These are phyloP conservation scores for Girardinichthys multiradiatus DNA, from an alignment of 2,113 vertebrate genomes.

Conservation along the genomic window DNA sequence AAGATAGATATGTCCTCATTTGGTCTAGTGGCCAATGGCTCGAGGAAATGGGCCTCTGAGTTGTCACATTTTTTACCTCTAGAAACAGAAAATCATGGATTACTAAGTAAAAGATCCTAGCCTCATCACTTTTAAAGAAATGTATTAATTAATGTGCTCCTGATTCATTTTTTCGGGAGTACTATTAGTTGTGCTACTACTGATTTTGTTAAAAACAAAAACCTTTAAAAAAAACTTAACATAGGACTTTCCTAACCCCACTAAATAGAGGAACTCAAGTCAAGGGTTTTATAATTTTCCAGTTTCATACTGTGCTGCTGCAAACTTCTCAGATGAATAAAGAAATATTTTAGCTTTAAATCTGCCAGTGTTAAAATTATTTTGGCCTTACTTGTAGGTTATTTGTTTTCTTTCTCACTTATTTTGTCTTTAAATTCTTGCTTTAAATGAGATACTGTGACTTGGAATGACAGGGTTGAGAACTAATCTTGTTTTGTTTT, in stretches of 20 bases:
- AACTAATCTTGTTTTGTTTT: background rate
- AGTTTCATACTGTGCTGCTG: background rate
- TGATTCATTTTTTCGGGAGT: too few relatives aligned
- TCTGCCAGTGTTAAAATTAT: background rate
- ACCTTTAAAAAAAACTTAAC: too few relatives aligned
- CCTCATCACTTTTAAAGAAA: too few relatives aligned
- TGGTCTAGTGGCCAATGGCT: too few relatives aligned
- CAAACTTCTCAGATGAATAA: background rate
- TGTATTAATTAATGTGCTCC: too few relatives aligned
- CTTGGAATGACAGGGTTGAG: background rate
- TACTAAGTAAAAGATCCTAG: background rate
- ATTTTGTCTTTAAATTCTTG: background rate
- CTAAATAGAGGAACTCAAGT: too few relatives aligned
- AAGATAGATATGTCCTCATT: background rate
- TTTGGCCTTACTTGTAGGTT: background rate
- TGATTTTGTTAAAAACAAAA: background rate
- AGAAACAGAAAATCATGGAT: background rate
- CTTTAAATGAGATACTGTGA: background rate
- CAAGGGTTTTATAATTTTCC: background rate
- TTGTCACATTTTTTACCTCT: too few relatives aligned
- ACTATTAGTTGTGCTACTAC: background rate
- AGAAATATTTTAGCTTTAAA: background rate
- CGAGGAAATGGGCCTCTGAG: too few relatives aligned
- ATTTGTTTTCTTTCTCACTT: background rate
- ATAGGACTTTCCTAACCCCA: too few relatives aligned